Conservation (phyloP, 2,797 vertebrate species). For the Phalanger gymnotis region DNA sequence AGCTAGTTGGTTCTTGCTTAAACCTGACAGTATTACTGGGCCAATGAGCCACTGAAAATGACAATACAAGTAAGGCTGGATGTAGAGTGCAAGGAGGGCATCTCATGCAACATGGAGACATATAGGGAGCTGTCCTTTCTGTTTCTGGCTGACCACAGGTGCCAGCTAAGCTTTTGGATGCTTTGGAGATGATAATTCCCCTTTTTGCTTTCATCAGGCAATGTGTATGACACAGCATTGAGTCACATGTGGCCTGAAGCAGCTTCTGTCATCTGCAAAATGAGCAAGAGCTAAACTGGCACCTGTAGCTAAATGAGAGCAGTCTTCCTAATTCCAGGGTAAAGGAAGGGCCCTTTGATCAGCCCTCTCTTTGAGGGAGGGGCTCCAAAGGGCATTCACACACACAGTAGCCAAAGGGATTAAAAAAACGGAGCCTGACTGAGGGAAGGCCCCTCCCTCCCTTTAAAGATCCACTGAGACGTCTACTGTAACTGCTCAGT, state of each 20-base stretch:
- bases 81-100: background rate
- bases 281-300: background rate
- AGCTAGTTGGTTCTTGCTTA: constrained; percentile 62
- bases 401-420: background rate
- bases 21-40: constrained; percentile 61
- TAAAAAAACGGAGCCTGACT: background rate
- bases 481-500: background rate
- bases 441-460: background rate
- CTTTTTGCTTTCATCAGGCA: background rate
- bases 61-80: constrained; percentile 24
- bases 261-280: background rate
- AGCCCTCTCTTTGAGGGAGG: background rate
- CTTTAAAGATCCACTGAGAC: background rate
- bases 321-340: background rate
- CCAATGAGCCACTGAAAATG: constrained; percentile 72
- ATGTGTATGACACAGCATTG: background rate
- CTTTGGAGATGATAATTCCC: background rate
- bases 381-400: background rate
- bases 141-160: background rate
- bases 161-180: background rate
- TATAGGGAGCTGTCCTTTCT: background rate
- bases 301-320: background rate
- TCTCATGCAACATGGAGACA: background rate
- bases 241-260: background rate
- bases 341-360: background rate